A percentile compares a stretch with the other conserved stretches of the same genome.
These are phyloP conservation scores for Deilephila porcellus DNA, from an alignment of 2,888 invertebrate species.

Conservation along the genomic window DNA sequence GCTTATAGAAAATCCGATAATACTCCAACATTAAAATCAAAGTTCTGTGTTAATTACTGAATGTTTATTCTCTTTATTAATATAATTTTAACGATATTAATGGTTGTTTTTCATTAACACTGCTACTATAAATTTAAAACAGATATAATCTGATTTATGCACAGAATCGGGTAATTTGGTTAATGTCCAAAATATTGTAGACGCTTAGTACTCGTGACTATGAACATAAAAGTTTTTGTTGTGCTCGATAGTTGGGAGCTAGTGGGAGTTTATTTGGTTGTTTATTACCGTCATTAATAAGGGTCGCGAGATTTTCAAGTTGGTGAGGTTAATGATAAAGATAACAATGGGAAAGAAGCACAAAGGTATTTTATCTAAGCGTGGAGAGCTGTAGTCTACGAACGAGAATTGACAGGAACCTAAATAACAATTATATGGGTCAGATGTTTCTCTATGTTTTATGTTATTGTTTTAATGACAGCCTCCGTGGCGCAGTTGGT, in stretches of 20 bases:
- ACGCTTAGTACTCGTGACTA: background rate
- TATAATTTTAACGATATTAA: constrained; percentile 27
- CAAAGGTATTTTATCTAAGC: no score
- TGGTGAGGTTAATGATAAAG: no score
- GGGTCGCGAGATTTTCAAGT: no score
- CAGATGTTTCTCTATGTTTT: constrained; percentile 89
- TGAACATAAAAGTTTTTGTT: constrained; percentile 10
- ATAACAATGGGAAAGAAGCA: no score
- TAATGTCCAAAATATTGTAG: constrained; percentile 34
- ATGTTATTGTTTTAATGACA: no score
- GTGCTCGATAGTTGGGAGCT: background rate
- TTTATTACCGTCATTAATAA: no score
- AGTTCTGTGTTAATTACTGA: background rate
- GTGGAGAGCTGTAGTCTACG: no score
- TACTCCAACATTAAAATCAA: background rate
- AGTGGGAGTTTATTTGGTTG: background rate
- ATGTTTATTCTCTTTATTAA: constrained; percentile 1
- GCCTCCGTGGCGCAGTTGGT: no score
- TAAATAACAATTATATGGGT: constrained; percentile 75
- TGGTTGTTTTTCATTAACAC: constrained; percentile 38
- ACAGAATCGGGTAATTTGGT: constrained; percentile 35
- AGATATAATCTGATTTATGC: constrained; percentile 37
- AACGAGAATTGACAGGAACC: no score
- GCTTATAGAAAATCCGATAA: no score
- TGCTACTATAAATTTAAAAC: constrained; percentile 39